Evolutionary conservation across 2,797 vertebrate species (phyloP).

Genomic region (Gymnodraco acuticeps): DNA sequence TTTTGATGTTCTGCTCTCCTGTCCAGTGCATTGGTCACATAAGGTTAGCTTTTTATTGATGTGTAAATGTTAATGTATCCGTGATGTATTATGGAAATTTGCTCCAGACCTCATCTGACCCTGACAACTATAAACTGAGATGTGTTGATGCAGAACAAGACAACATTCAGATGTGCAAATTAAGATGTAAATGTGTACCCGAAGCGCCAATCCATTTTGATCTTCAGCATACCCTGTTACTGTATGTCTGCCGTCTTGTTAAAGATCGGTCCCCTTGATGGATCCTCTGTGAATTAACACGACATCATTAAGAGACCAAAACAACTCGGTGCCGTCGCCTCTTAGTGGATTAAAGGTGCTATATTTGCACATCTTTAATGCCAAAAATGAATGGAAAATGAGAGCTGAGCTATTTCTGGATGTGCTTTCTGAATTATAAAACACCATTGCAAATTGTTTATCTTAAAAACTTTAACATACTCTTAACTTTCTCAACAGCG

Average conservation of each 20-base stretch:
- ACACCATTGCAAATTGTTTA: background rate
- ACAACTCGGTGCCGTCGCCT: background rate
- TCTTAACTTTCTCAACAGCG: background rate
- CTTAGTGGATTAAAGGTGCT: background rate
- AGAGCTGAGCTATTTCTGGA: background rate
- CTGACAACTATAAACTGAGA: constrained; percentile 23
- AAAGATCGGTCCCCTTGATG: background rate
- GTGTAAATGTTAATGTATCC: constrained; percentile 17
- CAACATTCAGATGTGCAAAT: constrained; percentile 59
- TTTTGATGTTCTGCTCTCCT: background rate
- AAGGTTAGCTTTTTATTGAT: constrained; percentile 1
- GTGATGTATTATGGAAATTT: constrained; percentile 14
- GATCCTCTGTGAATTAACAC: background rate
- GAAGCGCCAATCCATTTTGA: constrained; percentile 16
- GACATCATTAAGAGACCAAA: constrained; percentile 6
- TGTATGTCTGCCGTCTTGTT: constrained; percentile 15
- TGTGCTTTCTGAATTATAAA: background rate
- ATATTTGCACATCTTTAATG: background rate
- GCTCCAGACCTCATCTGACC: constrained; percentile 15
- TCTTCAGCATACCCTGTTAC: background rate
- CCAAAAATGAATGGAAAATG: background rate
- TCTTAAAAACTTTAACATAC: background rate
- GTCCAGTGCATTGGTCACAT: background rate
- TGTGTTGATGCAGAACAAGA: constrained; percentile 26
- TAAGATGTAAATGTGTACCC: constrained; percentile 50